phyloP scores from a whole-genome alignment of 2,888 invertebrate species.

The Dorcus parallelipipedus region DNA sequence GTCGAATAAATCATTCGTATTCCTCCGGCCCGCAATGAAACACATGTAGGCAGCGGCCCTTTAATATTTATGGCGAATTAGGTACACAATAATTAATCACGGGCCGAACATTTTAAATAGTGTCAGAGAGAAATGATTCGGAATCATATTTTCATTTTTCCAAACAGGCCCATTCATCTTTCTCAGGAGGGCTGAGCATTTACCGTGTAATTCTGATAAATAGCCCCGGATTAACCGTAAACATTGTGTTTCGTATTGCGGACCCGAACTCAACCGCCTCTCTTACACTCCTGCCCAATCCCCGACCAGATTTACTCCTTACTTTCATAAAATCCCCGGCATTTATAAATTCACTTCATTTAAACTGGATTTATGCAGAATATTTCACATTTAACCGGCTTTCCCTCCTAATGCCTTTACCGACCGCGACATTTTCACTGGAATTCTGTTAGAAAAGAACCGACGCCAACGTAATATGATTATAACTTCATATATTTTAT shows the following conservation, averaged over 20 bases:
- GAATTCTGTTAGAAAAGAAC: no score
- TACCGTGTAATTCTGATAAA: constrained; percentile 35
- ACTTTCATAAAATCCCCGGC: constrained; percentile 9
- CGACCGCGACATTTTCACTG: no score
- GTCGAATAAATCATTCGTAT: constrained; percentile 32
- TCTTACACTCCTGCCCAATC: background rate
- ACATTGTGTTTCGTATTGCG: constrained; percentile 24
- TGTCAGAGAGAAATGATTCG: constrained; percentile 42
- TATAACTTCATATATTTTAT: no score
- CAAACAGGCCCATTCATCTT: constrained; percentile 39
- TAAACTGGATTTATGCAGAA: constrained; percentile 19
- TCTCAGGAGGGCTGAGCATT: constrained; percentile 32
- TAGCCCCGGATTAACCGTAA: constrained; percentile 32
- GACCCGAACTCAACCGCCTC: constrained; percentile 4
- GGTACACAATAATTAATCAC: constrained; percentile 34
- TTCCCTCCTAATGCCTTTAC: no score
- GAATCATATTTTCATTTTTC: constrained; percentile 44
- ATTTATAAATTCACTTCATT: constrained; percentile 21
- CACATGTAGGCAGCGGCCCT: constrained; percentile 26
- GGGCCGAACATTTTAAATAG: constrained; percentile 39
- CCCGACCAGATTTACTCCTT: constrained; percentile 16
- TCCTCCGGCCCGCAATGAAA: constrained; percentile 26
- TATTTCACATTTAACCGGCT: constrained; percentile 6
- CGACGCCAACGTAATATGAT: no score
- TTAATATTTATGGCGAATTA: constrained; percentile 33